Percentiles rank a stretch among this genome's conserved stretches.
Conservation (phyloP, 2,113 vertebrate genomes). For the Illadopsis cleaveri region DNA sequence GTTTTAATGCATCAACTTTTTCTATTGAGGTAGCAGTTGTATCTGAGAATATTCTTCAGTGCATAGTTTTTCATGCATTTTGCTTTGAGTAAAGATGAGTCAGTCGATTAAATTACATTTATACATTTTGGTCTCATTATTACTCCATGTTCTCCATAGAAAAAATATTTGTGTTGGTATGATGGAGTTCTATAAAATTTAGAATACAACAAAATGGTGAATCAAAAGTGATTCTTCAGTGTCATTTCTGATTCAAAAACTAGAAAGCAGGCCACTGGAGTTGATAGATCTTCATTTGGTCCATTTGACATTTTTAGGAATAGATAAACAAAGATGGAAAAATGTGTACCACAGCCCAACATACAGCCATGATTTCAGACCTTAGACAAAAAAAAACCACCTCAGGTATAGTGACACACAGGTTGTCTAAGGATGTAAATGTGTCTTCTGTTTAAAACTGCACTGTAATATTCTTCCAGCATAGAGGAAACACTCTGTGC, state of each 20-base stretch:
- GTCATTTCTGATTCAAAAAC: not conserved
- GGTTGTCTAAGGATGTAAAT: not conserved
- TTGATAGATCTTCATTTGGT: not conserved
- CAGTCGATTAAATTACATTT: not conserved
- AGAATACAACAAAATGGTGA: not conserved
- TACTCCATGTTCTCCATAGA: not conserved
- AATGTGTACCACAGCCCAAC: not conserved
- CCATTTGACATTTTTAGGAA: not conserved
- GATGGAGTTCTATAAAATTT: not conserved
- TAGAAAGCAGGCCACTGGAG: not conserved
- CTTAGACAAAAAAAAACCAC: not conserved
- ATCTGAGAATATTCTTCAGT: not conserved
- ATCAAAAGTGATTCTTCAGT: not conserved
- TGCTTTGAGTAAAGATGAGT: not conserved
- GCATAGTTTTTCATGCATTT: not conserved
- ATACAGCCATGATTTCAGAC: not conserved
- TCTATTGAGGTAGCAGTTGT: not conserved
- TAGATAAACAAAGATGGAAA: not conserved
- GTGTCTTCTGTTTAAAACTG: not conserved
- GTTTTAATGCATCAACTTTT: not conserved
- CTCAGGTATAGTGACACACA: not conserved
- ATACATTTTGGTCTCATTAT: not conserved
- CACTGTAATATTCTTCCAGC: not conserved
- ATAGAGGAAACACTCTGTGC: not conserved
- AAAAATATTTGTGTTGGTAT: not conserved